Percentiles rank a stretch among this genome's conserved stretches.
Evolutionary conservation across 2,113 vertebrate genomes (phyloP).

Genomic region (Macrotis lagotis): DNA sequence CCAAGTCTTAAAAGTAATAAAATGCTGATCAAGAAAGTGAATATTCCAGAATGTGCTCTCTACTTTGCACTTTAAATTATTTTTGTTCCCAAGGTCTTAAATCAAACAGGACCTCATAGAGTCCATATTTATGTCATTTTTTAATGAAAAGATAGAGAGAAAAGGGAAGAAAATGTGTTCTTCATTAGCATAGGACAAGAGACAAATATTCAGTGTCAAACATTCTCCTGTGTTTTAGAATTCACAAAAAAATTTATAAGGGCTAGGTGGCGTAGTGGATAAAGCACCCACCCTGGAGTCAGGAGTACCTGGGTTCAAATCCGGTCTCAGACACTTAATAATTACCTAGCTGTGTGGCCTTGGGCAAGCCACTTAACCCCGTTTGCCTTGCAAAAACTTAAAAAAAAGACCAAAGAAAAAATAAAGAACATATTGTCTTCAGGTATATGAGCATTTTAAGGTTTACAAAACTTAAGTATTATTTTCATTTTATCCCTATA

Average conservation of each 20-base stretch:
- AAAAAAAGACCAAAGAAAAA: too few species aligned
- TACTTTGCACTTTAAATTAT: slow-evolving; percentile 28
- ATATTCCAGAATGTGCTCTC: neutral
- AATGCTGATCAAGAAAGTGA: neutral
- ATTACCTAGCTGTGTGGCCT: too few species aligned
- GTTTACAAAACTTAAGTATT: neutral
- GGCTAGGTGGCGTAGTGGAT: too few species aligned
- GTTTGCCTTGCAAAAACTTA: too few species aligned
- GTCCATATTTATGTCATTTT: neutral
- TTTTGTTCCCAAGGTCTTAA: slow-evolving; percentile 17
- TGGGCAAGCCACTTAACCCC: too few species aligned
- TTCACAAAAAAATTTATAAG: slow-evolving; percentile 34
- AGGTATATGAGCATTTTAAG: neutral
- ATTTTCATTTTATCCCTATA: neutral
- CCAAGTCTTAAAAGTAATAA: neutral
- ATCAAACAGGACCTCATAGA: slow-evolving; percentile 10
- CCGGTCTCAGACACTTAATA: too few species aligned
- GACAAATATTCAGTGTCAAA: neutral
- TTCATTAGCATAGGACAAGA: neutral
- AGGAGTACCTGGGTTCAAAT: too few species aligned
- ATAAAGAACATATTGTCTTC: slow-evolving; percentile 30
- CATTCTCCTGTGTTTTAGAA: slow-evolving; percentile 5
- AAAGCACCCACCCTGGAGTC: too few species aligned
- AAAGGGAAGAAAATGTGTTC: neutral
- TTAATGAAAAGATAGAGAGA: neutral